These are phyloP conservation scores for Dipodomys spectabilis DNA, from an alignment of 2,113 vertebrate genomes.

Conservation along the genomic window DNA sequence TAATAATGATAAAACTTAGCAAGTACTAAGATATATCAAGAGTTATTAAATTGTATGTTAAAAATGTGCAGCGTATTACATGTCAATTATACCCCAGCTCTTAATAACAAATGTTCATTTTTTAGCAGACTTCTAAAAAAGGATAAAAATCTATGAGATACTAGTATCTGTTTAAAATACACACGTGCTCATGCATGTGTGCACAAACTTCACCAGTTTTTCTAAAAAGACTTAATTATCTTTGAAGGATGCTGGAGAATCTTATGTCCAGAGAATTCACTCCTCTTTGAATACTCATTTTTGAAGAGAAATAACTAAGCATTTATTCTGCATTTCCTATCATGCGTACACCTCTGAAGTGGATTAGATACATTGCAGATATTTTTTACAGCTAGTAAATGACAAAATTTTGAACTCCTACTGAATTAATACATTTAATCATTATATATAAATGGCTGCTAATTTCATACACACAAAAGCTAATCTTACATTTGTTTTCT, in stretches of 20 bases:
- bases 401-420: neutral
- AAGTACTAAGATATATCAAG: neutral
- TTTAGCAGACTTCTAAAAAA: slow-evolving; percentile 11
- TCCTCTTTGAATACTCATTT: neutral
- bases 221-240: neutral
- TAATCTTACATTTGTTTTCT: neutral
- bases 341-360: neutral
- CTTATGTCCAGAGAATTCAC: neutral
- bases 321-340: neutral
- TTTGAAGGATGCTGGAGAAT: neutral
- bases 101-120: neutral
- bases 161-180: neutral
- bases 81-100: too few species aligned
- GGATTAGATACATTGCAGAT: neutral
- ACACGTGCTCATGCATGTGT: too few species aligned
- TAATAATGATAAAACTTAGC: neutral
- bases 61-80: neutral
- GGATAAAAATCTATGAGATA: slow-evolving; percentile 3
- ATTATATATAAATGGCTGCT: neutral
- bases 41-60: slow-evolving; percentile 4
- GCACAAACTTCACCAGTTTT: too few species aligned
- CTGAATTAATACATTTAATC: neutral
- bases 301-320: neutral
- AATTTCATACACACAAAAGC: slow-evolving; percentile 26
- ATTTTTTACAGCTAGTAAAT: slow-evolving; percentile 3